Percentiles rank a stretch among this genome's conserved stretches.
Evolutionary conservation across 2,113 vertebrate species (phyloP).

Genomic region (Gallinago undulata): DNA sequence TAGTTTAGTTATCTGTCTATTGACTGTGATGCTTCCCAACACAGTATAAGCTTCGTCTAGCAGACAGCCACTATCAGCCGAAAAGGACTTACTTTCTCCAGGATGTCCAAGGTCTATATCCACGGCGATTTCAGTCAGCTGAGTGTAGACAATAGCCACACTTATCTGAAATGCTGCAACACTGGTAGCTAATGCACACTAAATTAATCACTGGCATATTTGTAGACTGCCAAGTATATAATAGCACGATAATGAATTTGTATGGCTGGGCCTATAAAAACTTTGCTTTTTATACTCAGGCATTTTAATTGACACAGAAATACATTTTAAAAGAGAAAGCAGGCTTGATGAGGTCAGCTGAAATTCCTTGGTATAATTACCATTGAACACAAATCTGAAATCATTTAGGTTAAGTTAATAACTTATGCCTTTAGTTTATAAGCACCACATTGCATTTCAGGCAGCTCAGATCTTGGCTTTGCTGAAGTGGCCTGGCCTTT

Average conservation of each 20-base stretch:
- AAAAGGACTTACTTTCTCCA: conserved; percentile 10
- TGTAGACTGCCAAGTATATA: conserved; percentile 65
- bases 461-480: conserved; percentile 61
- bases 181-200: conserved; percentile 37
- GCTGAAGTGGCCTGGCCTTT: conserved; percentile 57
- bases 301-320: conserved; percentile 72
- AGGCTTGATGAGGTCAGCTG: conserved; percentile 69
- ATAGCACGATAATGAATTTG: conserved; percentile 63
- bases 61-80: fast-evolving
- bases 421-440: conserved; percentile 65
- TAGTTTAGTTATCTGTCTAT: background rate
- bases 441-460: conserved; percentile 59
- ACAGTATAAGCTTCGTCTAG: background rate
- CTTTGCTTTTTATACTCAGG: conserved; percentile 65
- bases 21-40: background rate
- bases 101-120: conserved; percentile 17
- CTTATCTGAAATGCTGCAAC: conserved; percentile 44
- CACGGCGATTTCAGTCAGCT: conserved; percentile 34
- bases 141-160: conserved; percentile 51
- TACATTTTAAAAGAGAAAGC: conserved; percentile 70
- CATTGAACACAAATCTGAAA: conserved; percentile 72
- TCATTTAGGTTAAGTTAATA: conserved; percentile 73
- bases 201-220: conserved; percentile 58
- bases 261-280: conserved; percentile 65
- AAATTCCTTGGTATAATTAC: conserved; percentile 67